A percentile compares a stretch with the other conserved stretches of the same genome.
Evolutionary conservation across 2,888 invertebrate genomes (phyloP).

Genomic region (Catocala nupta): DNA sequence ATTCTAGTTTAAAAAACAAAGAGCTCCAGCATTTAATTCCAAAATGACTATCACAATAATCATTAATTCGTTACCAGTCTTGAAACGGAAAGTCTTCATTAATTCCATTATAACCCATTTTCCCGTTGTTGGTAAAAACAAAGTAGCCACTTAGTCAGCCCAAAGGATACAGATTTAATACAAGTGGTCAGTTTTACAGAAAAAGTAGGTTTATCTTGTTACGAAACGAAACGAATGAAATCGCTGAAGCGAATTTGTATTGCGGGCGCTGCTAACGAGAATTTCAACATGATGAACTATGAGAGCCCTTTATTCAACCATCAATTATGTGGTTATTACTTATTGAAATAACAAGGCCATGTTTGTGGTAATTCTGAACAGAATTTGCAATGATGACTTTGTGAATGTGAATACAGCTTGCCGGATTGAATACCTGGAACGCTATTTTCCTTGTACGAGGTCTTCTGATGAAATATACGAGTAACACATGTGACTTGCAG

Average conservation of each 20-base stretch:
- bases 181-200: slow-evolving; percentile 65
- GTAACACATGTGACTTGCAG: too few species aligned
- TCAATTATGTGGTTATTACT: slow-evolving; percentile 51
- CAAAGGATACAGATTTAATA: slow-evolving; percentile 39
- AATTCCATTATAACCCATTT: slow-evolving; percentile 27
- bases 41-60: background rate
- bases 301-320: slow-evolving; percentile 66
- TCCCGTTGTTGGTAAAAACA: slow-evolving; percentile 20
- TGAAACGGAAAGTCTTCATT: slow-evolving; percentile 22
- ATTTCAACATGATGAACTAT: slow-evolving; percentile 74
- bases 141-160: slow-evolving; percentile 25
- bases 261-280: slow-evolving; percentile 79
- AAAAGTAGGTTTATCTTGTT: slow-evolving; percentile 66
- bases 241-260: slow-evolving; percentile 79
- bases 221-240: slow-evolving; percentile 65
- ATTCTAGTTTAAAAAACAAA: background rate
- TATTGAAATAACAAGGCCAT: slow-evolving; percentile 35
- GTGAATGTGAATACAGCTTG: too few species aligned
- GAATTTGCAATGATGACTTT: background rate
- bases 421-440: too few species aligned
- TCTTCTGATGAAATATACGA: too few species aligned
- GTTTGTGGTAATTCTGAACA: background rate
- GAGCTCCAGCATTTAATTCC: background rate
- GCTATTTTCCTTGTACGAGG: too few species aligned
- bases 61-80: slow-evolving; percentile 19